Evolutionary conservation across 2,113 vertebrate genomes (phyloP).

Genomic region (Ictidomys tridecemlineatus): DNA sequence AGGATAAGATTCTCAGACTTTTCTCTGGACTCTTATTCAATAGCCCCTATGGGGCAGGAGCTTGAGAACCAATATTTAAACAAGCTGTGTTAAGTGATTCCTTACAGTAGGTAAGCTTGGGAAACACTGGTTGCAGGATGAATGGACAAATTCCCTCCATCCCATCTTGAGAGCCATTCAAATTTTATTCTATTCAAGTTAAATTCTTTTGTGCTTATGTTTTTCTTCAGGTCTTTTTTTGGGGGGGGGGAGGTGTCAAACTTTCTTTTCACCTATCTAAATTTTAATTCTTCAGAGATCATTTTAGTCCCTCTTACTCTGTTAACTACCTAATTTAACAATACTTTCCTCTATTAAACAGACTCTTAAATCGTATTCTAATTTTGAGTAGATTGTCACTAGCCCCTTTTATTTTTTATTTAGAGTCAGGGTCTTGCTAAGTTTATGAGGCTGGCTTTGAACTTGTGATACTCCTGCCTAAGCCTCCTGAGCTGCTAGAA

Average conservation of each 20-base stretch:
- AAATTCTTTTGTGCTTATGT: background rate
- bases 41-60: background rate
- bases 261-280: background rate
- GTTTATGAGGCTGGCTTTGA: no score
- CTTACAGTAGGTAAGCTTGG: background rate
- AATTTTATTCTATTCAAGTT: background rate
- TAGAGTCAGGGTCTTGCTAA: no score
- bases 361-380: background rate
- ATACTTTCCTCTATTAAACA: background rate
- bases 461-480: no score
- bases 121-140: background rate
- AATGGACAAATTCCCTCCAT: background rate
- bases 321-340: background rate
- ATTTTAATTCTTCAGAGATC: slow-evolving; percentile 20
- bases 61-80: background rate
- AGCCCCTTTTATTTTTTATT: no score
- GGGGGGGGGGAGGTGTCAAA: background rate
- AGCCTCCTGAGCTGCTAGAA: no score
- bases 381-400: background rate
- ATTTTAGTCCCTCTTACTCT: background rate
- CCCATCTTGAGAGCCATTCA: background rate
- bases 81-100: background rate
- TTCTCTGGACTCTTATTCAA: background rate
- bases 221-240: slow-evolving; percentile 42
- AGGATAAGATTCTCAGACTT: background rate